Evolutionary conservation across 2,113 vertebrate genomes (phyloP).

Genomic region (Triplophysa dalaica): DNA sequence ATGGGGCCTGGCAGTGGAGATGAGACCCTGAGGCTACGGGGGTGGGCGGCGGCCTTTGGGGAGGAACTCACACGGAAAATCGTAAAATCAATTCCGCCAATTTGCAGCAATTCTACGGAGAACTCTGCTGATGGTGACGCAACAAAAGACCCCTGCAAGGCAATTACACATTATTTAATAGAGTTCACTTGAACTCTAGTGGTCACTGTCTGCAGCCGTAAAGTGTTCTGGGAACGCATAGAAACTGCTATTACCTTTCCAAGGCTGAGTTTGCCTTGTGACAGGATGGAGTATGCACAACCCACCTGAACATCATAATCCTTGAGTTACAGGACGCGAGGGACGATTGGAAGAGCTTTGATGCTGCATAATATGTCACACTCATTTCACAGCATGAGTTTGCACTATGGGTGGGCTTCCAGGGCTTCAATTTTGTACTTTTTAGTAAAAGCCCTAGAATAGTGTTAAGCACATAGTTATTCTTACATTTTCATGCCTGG

Average conservation of each 20-base stretch:
- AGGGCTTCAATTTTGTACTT: not conserved
- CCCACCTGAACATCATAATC: not conserved
- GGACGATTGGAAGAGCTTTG: not conserved
- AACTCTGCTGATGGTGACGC: constrained; percentile 24
- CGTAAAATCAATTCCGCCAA: constrained; percentile 47
- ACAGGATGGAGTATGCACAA: not conserved
- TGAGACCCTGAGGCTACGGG: not conserved
- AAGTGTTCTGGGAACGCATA: constrained; percentile 6
- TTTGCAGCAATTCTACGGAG: constrained; percentile 14
- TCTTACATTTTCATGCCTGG: no score
- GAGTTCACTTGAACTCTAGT: constrained; percentile 40
- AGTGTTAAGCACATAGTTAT: no score
- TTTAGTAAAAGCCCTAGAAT: no score
- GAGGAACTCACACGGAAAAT: constrained; percentile 17
- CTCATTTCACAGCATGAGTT: not conserved
- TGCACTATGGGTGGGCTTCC: not conserved
- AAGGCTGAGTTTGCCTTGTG: constrained; percentile 3
- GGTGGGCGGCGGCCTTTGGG: not conserved
- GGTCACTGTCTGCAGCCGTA: constrained; percentile 4
- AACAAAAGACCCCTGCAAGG: constrained; percentile 37
- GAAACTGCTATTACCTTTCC: not conserved
- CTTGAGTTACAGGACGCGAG: not conserved
- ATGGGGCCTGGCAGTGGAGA: constrained; percentile 29
- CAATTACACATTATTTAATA: constrained; percentile 48
- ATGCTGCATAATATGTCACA: not conserved